Evolutionary conservation across 2,888 invertebrate genomes (phyloP).

Genomic region (Cartodere bifasciata): DNA sequence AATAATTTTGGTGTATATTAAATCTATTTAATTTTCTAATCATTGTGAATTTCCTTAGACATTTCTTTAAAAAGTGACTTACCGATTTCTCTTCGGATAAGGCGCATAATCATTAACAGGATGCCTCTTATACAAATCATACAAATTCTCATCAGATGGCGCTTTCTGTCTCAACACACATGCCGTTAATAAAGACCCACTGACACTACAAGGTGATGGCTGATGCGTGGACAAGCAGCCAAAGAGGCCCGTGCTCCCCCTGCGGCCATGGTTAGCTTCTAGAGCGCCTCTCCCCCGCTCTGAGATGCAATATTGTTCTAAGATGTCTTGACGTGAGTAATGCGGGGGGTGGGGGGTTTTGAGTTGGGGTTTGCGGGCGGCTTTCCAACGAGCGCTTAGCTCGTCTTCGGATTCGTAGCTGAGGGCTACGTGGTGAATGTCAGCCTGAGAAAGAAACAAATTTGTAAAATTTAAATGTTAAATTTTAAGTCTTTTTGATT

Average conservation of each 20-base stretch:
- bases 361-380: constrained; percentile 40
- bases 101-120: constrained; percentile 61
- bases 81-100: constrained; percentile 64
- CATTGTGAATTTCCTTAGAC: no score
- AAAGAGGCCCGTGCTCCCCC: constrained; percentile 53
- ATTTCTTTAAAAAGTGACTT: no score
- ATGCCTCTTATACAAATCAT: constrained; percentile 35
- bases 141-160: constrained; percentile 80
- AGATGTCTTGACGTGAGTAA: constrained; percentile 81
- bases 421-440: constrained; percentile 56
- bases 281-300: constrained; percentile 77
- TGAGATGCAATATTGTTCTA: constrained; percentile 90
- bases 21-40: no score
- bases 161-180: constrained; percentile 76
- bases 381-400: constrained; percentile 58
- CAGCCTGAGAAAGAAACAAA: constrained; percentile 39
- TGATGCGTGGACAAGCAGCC: constrained; percentile 72
- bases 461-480: no score
- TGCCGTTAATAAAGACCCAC: constrained; percentile 57
- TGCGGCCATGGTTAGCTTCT: constrained; percentile 51
- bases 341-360: constrained; percentile 41
- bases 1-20: no score
- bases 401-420: constrained; percentile 75
- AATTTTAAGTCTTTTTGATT: neutral
- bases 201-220: constrained; percentile 53